Percentiles rank a stretch among this genome's conserved stretches.
phyloP scores from a whole-genome alignment of 2,113 vertebrate genomes.

The Zosterops japonicus region DNA sequence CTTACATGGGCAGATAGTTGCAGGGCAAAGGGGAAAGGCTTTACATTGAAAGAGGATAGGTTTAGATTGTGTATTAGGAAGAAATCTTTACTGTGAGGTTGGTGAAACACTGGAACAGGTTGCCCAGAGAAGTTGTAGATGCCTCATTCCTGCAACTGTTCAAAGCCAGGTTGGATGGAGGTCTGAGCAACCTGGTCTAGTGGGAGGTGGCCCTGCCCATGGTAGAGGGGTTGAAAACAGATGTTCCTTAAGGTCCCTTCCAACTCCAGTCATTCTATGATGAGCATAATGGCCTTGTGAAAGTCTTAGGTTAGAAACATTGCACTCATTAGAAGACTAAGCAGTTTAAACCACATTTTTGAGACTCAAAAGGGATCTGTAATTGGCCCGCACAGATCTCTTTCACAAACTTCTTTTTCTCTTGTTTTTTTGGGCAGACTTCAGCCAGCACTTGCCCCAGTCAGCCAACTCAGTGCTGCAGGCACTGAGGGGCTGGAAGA shows the following conservation, averaged over 20 bases:
- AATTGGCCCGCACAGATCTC: neutral
- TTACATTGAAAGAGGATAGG: neutral
- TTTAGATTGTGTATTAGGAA: neutral
- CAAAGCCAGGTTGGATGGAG: neutral
- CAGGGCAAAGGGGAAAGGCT: neutral
- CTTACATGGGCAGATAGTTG: neutral
- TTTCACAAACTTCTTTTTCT: neutral
- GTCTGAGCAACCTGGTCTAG: neutral
- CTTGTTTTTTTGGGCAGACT: neutral
- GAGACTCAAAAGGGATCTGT: neutral
- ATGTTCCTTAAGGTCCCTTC: neutral
- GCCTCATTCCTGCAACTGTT: no score
- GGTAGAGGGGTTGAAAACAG: neutral
- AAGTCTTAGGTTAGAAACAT: neutral
- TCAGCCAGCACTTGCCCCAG: rapidly evolving
- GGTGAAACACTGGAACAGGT: neutral
- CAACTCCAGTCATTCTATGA: neutral
- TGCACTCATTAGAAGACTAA: neutral
- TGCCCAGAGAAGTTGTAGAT: neutral
- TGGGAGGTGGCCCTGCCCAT: neutral
- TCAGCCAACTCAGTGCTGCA: neutral
- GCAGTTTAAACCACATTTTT: neutral
- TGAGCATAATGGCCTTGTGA: neutral
- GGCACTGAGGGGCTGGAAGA: neutral
- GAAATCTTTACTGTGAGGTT: neutral